Percentiles rank a stretch among this genome's conserved stretches.
phyloP scores from a whole-genome alignment of 1,140 invertebrate species.

The Maniola jurtina region DNA sequence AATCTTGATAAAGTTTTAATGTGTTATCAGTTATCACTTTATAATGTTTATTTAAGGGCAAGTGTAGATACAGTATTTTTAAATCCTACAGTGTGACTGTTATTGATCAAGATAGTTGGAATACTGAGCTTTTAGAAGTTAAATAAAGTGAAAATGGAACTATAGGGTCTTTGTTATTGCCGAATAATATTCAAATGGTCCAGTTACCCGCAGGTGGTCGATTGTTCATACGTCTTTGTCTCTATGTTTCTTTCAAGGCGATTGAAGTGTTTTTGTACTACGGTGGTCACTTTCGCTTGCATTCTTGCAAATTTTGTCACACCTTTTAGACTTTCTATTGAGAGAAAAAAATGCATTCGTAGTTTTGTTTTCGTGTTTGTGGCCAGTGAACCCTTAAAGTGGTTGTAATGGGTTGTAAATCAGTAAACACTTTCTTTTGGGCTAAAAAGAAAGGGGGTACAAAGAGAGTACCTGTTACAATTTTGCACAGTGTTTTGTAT shows the following conservation, averaged over 20 bases:
- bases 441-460: constrained; percentile 27
- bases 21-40: constrained; percentile 17
- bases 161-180: constrained; percentile 42
- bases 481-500: constrained; percentile 39
- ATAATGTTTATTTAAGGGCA: constrained; percentile 1
- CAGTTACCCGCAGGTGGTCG: constrained; percentile 63
- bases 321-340: constrained; percentile 48
- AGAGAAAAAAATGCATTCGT: constrained; percentile 33
- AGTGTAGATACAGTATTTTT: constrained; percentile 6
- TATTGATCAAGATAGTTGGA: constrained; percentile 26
- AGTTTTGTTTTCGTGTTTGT: constrained; percentile 55
- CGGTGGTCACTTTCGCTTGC: constrained; percentile 64
- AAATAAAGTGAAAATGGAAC: constrained; percentile 57
- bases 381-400: constrained; percentile 47
- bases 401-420: constrained; percentile 72
- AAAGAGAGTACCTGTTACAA: constrained; percentile 62
- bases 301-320: constrained; percentile 56
- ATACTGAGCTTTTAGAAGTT: constrained; percentile 30
- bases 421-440: constrained; percentile 60
- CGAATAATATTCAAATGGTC: constrained; percentile 72
- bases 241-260: constrained; percentile 30
- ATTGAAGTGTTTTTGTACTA: constrained; percentile 35
- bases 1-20: constrained; percentile 8
- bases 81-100: constrained; percentile 14
- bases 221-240: constrained; percentile 50